Percentiles rank a stretch among this genome's conserved stretches.
Evolutionary conservation across 2,797 vertebrate species (phyloP).

Genomic region (Diceros bicornis): DNA sequence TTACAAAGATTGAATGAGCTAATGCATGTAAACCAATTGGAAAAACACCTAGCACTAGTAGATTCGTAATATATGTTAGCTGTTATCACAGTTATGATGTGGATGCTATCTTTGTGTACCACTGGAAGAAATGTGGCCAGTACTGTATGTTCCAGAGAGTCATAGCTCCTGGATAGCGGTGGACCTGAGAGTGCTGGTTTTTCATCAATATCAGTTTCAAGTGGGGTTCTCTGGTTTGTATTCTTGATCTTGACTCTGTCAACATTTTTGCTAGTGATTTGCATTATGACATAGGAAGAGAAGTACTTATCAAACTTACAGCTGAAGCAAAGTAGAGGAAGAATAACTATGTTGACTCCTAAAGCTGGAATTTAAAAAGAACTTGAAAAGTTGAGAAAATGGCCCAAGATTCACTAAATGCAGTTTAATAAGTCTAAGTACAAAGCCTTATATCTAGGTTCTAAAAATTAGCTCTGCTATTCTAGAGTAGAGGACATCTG

Average conservation of each 20-base stretch:
- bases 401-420: background rate
- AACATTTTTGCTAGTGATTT: conserved; percentile 1
- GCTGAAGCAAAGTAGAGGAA: background rate
- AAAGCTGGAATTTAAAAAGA: background rate
- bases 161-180: background rate
- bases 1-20: background rate
- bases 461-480: background rate
- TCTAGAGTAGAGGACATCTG: background rate
- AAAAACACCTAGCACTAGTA: background rate
- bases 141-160: background rate
- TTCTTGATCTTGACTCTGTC: background rate
- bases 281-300: background rate
- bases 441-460: conserved; percentile 27
- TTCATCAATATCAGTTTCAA: background rate
- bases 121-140: background rate
- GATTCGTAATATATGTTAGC: background rate
- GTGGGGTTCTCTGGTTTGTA: background rate
- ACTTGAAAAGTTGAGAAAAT: background rate
- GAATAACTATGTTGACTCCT: background rate
- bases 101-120: background rate
- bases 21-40: background rate
- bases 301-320: background rate
- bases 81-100: background rate
- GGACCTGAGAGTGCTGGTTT: background rate
- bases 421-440: background rate